These are phyloP conservation scores for Lamproptera curius DNA, from an alignment of 2,888 invertebrate species.

Conservation along the genomic window DNA sequence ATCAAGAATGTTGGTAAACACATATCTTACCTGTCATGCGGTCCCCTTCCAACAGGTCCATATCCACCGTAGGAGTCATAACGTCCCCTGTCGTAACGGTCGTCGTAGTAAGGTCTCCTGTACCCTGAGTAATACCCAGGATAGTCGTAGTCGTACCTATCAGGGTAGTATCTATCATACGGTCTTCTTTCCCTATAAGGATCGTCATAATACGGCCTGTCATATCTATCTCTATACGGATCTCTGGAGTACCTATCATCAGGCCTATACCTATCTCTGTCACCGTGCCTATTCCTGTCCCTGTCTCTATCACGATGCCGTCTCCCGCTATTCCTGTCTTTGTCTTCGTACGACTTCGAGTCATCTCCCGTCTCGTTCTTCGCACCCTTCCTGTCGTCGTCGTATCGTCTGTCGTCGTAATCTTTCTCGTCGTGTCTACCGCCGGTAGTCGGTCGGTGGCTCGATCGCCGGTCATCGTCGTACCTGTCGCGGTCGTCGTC, in stretches of 20 bases:
- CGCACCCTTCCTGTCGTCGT: constrained; percentile 36
- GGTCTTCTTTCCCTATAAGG: constrained; percentile 53
- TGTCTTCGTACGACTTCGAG: constrained; percentile 47
- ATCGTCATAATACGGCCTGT: constrained; percentile 49
- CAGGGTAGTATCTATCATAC: constrained; percentile 47
- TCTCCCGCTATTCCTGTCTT: constrained; percentile 36
- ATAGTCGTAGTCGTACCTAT: constrained; percentile 42
- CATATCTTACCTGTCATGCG: constrained; percentile 65
- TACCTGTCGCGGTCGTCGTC: constrained; percentile 36
- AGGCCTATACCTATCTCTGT: constrained; percentile 62
- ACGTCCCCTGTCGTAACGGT: constrained; percentile 38
- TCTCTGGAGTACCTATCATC: constrained; percentile 64
- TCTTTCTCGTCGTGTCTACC: constrained; percentile 51
- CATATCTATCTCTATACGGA: constrained; percentile 43
- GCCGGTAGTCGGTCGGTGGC: constrained; percentile 57
- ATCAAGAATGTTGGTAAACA: constrained; percentile 6
- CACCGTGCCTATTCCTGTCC: constrained; percentile 50
- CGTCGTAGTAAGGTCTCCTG: constrained; percentile 48
- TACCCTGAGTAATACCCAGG: constrained; percentile 43
- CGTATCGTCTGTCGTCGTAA: constrained; percentile 38
- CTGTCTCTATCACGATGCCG: constrained; percentile 49
- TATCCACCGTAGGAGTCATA: constrained; percentile 60
- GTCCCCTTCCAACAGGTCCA: constrained; percentile 58
- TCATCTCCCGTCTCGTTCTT: constrained; percentile 58
- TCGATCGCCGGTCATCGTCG: constrained; percentile 34